phyloP scores from a whole-genome alignment of 2,797 vertebrate genomes.

The Graptemys geographica region DNA sequence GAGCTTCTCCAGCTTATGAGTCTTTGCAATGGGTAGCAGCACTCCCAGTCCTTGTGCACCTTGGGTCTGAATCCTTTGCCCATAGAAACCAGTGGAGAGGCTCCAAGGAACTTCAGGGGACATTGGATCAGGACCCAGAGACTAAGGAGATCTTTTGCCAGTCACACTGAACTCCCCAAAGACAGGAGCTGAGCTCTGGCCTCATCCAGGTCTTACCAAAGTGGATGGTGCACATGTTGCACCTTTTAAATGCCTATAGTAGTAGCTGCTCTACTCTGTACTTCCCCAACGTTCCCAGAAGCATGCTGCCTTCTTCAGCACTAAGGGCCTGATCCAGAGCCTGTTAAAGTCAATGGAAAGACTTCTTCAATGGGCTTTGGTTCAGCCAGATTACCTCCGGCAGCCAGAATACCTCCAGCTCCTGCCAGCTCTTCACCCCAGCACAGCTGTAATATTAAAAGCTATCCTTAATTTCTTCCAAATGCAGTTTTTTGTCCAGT shows the following conservation, averaged over 20 bases:
- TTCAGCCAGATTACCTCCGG: neutral
- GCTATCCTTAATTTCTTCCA: neutral
- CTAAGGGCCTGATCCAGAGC: neutral
- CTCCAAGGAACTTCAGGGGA: neutral
- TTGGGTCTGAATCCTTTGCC: accelerated
- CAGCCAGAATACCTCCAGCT: neutral
- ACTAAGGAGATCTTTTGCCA: too few relatives aligned
- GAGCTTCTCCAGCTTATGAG: neutral
- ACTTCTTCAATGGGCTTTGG: neutral
- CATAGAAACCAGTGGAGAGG: neutral
- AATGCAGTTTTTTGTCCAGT: neutral
- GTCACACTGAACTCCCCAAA: neutral
- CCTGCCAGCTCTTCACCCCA: neutral
- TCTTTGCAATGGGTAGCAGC: neutral
- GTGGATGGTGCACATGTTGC: accelerated
- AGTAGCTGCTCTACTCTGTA: accelerated
- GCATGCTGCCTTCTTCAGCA: accelerated
- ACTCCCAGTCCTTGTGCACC: neutral
- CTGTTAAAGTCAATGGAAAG: neutral
- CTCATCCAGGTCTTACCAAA: neutral
- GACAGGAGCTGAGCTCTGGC: neutral
- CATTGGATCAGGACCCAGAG: neutral
- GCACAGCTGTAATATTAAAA: neutral
- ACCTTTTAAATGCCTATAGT: neutral
- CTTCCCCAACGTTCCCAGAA: neutral